phyloP scores from a whole-genome alignment of 2,888 invertebrate species.

The Melipona bicolor region DNA sequence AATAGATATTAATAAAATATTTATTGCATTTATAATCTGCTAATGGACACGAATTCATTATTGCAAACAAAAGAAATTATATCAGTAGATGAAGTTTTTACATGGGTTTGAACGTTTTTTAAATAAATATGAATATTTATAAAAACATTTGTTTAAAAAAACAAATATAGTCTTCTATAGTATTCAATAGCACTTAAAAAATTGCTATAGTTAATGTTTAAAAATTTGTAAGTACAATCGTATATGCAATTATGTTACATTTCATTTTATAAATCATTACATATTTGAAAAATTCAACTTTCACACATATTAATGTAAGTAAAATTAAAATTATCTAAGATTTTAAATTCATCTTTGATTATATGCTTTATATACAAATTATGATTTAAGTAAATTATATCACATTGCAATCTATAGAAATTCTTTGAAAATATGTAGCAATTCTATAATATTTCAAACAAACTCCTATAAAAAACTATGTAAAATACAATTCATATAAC shows the following conservation, averaged over 20 bases:
- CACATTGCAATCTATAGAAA: slow-evolving; percentile 19
- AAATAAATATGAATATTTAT: slow-evolving; percentile 33
- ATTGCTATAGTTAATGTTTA: slow-evolving; percentile 21
- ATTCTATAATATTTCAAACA: slow-evolving; percentile 28
- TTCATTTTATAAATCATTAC: slow-evolving; percentile 48
- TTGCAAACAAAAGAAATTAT: slow-evolving; percentile 22
- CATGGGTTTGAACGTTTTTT: slow-evolving; percentile 20
- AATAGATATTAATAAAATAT: slow-evolving; percentile 20
- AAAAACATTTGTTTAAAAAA: slow-evolving; percentile 30
- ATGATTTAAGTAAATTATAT: slow-evolving; percentile 20
- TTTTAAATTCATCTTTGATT: slow-evolving; percentile 57
- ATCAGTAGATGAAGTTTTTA: slow-evolving; percentile 31
- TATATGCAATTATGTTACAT: slow-evolving; percentile 30
- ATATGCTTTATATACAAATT: slow-evolving; percentile 47
- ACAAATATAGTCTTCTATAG: slow-evolving; percentile 8
- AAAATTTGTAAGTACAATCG: slow-evolving; percentile 34
- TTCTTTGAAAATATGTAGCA: slow-evolving; percentile 34
- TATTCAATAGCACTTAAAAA: slow-evolving; percentile 22
- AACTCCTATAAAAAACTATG: slow-evolving; percentile 25
- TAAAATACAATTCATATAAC: slow-evolving; percentile 8
- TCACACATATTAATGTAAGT: slow-evolving; percentile 17
- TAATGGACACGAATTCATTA: slow-evolving; percentile 15
- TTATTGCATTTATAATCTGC: slow-evolving; percentile 17
- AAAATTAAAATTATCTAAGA: slow-evolving; percentile 30
- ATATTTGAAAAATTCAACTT: slow-evolving; percentile 28